A percentile compares a stretch with the other conserved stretches of the same genome.
Conservation (phyloP, 92 coral and sea anemone genomes). For the Paramuricea clavata region DNA sequence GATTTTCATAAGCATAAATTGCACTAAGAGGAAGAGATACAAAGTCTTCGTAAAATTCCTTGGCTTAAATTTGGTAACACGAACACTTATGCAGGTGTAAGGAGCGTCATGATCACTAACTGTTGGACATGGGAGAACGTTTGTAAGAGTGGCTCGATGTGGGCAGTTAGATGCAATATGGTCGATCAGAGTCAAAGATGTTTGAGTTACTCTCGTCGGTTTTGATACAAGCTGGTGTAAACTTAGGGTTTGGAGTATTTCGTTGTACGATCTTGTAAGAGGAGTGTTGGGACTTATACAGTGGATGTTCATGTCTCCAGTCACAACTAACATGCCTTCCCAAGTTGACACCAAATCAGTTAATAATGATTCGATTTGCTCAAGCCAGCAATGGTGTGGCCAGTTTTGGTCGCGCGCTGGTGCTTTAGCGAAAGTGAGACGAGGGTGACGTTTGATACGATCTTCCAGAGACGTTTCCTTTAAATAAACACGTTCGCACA, state of each 20-base stretch:
- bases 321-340: neutral
- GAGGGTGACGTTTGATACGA: too few relatives aligned
- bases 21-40: neutral
- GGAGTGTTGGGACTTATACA: too few relatives aligned
- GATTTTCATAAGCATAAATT: too few relatives aligned
- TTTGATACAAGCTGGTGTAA: neutral
- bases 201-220: neutral
- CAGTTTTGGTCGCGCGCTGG: too few relatives aligned
- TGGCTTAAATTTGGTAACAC: slow-evolving; percentile 3
- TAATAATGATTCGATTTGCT: neutral
- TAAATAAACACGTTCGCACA: too few relatives aligned
- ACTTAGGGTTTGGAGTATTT: too few relatives aligned
- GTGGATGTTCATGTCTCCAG: slow-evolving; percentile 9
- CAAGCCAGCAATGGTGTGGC: slow-evolving; percentile 3
- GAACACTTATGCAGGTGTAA: neutral
- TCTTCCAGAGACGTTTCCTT: too few relatives aligned
- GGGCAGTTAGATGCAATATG: slow-evolving; percentile 2
- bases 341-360: neutral
- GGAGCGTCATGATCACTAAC: slow-evolving; percentile 25
- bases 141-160: neutral
- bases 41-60: neutral
- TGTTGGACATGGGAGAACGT: neutral
- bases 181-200: neutral
- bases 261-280: too few relatives aligned
- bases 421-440: too few relatives aligned